phyloP scores from a whole-genome alignment of 2,888 invertebrate genomes.

The Agrotis ipsilon region DNA sequence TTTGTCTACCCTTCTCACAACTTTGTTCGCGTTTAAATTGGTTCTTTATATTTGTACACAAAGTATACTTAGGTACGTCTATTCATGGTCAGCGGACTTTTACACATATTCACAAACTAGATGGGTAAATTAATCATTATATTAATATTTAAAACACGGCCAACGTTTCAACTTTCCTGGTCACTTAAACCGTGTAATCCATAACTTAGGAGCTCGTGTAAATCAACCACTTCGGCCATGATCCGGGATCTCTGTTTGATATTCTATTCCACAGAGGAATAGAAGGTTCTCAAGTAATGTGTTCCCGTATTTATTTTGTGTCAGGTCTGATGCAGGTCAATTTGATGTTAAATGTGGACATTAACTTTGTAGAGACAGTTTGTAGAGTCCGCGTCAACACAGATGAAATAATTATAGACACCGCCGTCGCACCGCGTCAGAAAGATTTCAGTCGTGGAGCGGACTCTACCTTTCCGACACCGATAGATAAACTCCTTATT shows the following conservation, averaged over 20 bases:
- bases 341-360: neutral
- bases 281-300: neutral
- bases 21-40: conserved; percentile 19
- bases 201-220: too few species aligned
- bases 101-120: neutral
- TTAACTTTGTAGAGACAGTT: too few species aligned
- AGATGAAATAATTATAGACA: too few species aligned
- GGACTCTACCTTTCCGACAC: neutral
- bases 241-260: neutral
- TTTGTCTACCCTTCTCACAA: conserved; percentile 27
- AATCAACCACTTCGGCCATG: too few species aligned
- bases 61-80: neutral
- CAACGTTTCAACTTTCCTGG: neutral
- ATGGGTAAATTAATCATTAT: too few species aligned
- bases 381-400: too few species aligned
- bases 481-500: conserved; percentile 2
- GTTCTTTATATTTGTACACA: conserved; percentile 14
- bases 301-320: neutral
- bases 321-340: neutral
- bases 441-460: too few species aligned
- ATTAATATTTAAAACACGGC: neutral
- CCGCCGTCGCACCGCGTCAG: too few species aligned
- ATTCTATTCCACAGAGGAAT: too few species aligned
- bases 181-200: neutral
- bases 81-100: neutral